Evolutionary conservation across 2,888 invertebrate genomes (phyloP), one percentile per base, ranked within the genome.

Genomic region (Scelioninae gen. 2): DNA sequence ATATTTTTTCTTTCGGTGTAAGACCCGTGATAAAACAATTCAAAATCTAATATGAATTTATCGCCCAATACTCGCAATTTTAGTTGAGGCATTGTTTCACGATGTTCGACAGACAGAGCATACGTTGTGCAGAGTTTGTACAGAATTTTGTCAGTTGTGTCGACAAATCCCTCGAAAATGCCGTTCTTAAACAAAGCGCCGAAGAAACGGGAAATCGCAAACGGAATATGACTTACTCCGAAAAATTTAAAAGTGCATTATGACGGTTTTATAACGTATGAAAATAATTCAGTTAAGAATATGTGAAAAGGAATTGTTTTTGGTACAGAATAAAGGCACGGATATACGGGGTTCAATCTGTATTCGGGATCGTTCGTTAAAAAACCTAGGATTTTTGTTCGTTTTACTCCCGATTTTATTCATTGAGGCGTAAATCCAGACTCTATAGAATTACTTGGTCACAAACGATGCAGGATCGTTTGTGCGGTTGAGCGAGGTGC

Each of bases 51-150:
- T 4, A 48, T 6, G 10, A 15, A 48, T 37, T 31, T 31, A 22
- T 22, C 22, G 4, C 6, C 45, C 2, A 5, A 3, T 15, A 50
- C 7, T n/a, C 7, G 18, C n/a, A 6, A 25, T 58, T 67, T 22
- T 39, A 83, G 83, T 45, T 82, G 2, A 58, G 64, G 15, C 48
- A 71, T 0, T 83, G 83, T 50, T 76, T 78, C 22, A 15, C 25
- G 5, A 50, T 43, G 10, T 73, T 75, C 25, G 74, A 73, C 15
- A 75, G 74, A 5, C 28, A 78, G 9, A 74, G 67, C 0, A 57
- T 81, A 1, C 64, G 61, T 2, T 82, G 82, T 48, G 72, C 46
- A 19, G 55, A 71, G 1, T 73, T 72, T 22, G 79, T 79, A 9
- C 60, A 76, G 10, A 55, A 67, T 19, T 83, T 82, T 37, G 41